Conservation (phyloP, 1,140 invertebrate species). For the Olivierus martensii region DNA sequence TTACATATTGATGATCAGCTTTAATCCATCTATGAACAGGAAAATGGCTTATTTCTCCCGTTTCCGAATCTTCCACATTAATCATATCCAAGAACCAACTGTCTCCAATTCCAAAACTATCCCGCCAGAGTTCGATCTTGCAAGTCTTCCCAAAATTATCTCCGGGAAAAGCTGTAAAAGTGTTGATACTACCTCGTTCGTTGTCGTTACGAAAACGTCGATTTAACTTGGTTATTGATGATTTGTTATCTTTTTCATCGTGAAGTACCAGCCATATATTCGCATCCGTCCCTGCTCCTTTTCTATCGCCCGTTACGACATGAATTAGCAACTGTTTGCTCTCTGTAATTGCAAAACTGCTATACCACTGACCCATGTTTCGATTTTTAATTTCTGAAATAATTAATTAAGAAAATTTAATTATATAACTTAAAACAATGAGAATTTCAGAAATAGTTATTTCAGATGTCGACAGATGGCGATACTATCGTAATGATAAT, state of each 20-base stretch:
- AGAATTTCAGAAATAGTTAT: too few relatives aligned
- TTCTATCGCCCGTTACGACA: slow-evolving; percentile 32
- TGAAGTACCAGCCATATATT: slow-evolving; percentile 29
- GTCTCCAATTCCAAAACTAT: slow-evolving; percentile 28
- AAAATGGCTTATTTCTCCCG: slow-evolving; percentile 13
- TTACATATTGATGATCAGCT: slow-evolving; percentile 28
- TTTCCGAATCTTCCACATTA: slow-evolving; percentile 26
- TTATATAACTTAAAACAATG: too few relatives aligned
- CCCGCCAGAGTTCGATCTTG: slow-evolving; percentile 31
- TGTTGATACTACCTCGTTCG: slow-evolving; percentile 29
- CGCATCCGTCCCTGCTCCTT: slow-evolving; percentile 32
- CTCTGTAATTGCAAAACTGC: neutral
- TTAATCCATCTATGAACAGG: slow-evolving; percentile 31
- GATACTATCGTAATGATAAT: too few relatives aligned
- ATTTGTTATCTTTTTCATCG: slow-evolving; percentile 24
- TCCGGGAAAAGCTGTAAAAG: slow-evolving; percentile 22
- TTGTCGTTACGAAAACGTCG: slow-evolving; percentile 30
- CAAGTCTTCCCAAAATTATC: slow-evolving; percentile 7
- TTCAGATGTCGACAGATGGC: too few relatives aligned
- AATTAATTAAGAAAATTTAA: too few relatives aligned
- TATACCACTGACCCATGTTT: too few relatives aligned
- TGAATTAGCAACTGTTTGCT: slow-evolving; percentile 18
- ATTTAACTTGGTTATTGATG: slow-evolving; percentile 26
- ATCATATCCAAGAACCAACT: slow-evolving; percentile 35
- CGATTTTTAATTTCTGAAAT: too few relatives aligned